Evolutionary conservation across 2,888 invertebrate species (phyloP).

Genomic region (Linyphia triangularis): DNA sequence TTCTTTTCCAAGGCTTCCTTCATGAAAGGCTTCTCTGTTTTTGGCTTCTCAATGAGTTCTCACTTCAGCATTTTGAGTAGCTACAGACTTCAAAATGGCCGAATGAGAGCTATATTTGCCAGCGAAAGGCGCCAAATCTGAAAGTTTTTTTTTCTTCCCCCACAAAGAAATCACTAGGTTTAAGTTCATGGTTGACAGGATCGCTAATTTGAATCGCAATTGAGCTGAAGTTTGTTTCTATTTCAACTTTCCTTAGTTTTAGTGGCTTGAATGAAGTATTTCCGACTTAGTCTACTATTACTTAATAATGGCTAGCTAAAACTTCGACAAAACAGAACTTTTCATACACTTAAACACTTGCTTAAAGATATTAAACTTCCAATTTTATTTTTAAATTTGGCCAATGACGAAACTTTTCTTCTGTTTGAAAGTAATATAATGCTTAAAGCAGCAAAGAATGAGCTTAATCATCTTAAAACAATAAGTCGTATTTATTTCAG

Average conservation of each 20-base stretch:
- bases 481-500: too few species aligned
- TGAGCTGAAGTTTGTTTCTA: not conserved
- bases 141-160: conserved; percentile 4
- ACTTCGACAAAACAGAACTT: too few species aligned
- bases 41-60: conserved; percentile 62
- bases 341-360: too few species aligned
- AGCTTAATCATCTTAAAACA: too few species aligned
- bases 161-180: not conserved
- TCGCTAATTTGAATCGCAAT: conserved; percentile 38
- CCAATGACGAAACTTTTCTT: too few species aligned
- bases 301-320: too few species aligned
- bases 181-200: conserved; percentile 43
- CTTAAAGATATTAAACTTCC: too few species aligned
- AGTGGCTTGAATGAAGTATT: too few species aligned
- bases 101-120: conserved; percentile 47
- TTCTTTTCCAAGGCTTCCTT: conserved; percentile 59
- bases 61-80: conserved; percentile 62
- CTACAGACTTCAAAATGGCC: conserved; percentile 64
- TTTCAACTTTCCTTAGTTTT: not conserved
- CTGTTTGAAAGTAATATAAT: too few species aligned
- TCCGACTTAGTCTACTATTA: too few species aligned
- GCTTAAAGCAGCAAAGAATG: too few species aligned
- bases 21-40: conserved; percentile 70
- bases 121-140: conserved; percentile 18
- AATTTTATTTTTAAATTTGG: too few species aligned